These are phyloP conservation scores for Xenopus petersii DNA, from an alignment of 2,797 vertebrate species.

Conservation along the genomic window DNA sequence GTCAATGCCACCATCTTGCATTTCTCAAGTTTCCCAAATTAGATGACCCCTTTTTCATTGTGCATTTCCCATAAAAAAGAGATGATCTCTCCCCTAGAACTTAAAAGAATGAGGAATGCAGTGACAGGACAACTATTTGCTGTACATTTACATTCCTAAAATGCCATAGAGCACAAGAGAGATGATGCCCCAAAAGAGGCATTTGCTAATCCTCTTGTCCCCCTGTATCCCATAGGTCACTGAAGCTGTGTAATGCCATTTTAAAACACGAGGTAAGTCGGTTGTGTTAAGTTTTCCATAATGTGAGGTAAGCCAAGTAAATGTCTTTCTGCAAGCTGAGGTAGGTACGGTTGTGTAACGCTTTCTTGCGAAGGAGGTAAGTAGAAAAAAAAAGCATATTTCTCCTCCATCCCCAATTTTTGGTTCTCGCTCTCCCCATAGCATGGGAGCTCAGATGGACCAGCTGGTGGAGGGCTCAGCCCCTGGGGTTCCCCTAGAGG, in stretches of 20 bases:
- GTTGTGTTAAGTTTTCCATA: constrained; percentile 33
- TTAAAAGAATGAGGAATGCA: constrained; percentile 1
- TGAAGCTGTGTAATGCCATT: constrained; percentile 42
- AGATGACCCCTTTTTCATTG: constrained; percentile 5
- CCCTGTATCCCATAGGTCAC: constrained; percentile 11
- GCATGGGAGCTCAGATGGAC: constrained; percentile 72
- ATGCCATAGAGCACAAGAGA: constrained; percentile 20
- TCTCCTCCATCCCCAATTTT: constrained; percentile 6
- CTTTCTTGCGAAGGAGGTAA: constrained; percentile 45
- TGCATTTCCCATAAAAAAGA: neutral
- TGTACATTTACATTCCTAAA: constrained; percentile 17
- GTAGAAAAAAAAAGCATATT: constrained; percentile 49
- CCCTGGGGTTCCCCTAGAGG: constrained; percentile 83
- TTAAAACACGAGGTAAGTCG: constrained; percentile 34
- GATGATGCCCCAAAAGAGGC: constrained; percentile 11
- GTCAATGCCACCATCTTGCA: constrained; percentile 5
- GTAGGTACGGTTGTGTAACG: constrained; percentile 49
- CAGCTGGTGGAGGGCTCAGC: constrained; percentile 83
- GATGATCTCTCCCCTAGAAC: neutral
- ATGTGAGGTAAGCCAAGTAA: constrained; percentile 42
- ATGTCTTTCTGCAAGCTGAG: constrained; percentile 46
- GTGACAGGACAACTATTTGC: constrained; percentile 8
- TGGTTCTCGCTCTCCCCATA: neutral
- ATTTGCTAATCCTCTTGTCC: neutral
- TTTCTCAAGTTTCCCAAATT: neutral